Conservation (phyloP, 2,113 vertebrate genomes). For the Ictalurus furcatus region DNA sequence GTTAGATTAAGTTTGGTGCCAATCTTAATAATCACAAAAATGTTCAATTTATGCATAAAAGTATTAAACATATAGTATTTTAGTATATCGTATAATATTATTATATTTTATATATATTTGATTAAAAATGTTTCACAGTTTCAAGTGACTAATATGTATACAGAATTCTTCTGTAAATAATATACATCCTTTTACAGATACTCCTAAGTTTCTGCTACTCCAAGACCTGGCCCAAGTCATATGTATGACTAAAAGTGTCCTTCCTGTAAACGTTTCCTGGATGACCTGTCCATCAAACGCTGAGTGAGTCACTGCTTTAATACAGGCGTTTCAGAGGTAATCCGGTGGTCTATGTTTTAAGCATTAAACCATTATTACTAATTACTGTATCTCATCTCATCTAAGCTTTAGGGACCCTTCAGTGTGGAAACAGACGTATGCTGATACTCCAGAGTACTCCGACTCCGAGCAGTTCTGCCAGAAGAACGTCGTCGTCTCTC, state of each 20-base stretch:
- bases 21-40: background rate
- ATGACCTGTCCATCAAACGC: constrained; percentile 34
- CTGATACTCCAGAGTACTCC: background rate
- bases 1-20: background rate
- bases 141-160: background rate
- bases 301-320: constrained; percentile 37
- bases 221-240: background rate
- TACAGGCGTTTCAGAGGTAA: background rate
- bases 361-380: background rate
- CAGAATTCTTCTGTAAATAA: background rate
- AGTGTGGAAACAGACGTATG: constrained; percentile 45
- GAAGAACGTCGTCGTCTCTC: constrained; percentile 70
- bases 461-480: constrained; percentile 61
- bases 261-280: constrained; percentile 44
- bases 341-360: too few species aligned
- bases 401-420: constrained; percentile 43
- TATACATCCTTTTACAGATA: constrained; percentile 47
- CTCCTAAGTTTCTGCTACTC: background rate
- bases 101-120: background rate
- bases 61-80: background rate
- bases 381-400: constrained; percentile 11
- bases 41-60: background rate
- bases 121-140: background rate
- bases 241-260: constrained; percentile 39
- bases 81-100: background rate